phyloP scores from a whole-genome alignment of 1,140 invertebrate genomes.

The Elymnias hypermnestra region DNA sequence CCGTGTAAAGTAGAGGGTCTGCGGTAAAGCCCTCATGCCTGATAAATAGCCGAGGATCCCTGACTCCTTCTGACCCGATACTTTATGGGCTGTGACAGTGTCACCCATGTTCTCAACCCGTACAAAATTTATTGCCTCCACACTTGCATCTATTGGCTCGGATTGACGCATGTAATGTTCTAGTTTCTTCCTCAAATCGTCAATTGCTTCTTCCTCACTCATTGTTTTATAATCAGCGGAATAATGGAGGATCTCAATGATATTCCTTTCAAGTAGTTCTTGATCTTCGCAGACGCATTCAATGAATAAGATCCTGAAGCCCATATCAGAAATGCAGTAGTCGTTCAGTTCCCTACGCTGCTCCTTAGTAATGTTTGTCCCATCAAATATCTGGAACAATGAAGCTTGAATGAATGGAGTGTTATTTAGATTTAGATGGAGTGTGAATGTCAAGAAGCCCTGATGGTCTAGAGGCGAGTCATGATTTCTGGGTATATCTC shows the following conservation, averaged over 20 bases:
- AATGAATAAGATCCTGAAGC: conserved; percentile 93
- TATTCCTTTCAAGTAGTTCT: conserved; percentile 88
- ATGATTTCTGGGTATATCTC: too few species aligned
- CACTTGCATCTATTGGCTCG: conserved; percentile 77
- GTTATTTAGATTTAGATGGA: too few species aligned
- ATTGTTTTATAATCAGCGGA: conserved; percentile 92
- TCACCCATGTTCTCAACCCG: conserved; percentile 67
- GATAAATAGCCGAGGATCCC: conserved; percentile 68
- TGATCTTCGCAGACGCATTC: conserved; percentile 94
- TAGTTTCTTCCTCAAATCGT: conserved; percentile 90
- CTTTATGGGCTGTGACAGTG: conserved; percentile 64
- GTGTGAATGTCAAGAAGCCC: too few species aligned
- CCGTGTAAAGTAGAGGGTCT: conserved; percentile 71
- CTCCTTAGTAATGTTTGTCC: conserved; percentile 91
- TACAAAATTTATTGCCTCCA: conserved; percentile 63
- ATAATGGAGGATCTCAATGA: conserved; percentile 92
- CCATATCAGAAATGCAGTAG: conserved; percentile 82
- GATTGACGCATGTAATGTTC: conserved; percentile 91
- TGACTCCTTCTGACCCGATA: conserved; percentile 67
- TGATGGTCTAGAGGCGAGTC: too few species aligned
- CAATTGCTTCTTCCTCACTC: conserved; percentile 84
- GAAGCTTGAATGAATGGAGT: background rate
- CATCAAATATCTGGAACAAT: conserved; percentile 90
- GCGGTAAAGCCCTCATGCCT: conserved; percentile 64
- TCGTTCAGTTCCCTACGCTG: conserved; percentile 88